Conservation (phyloP, 2,888 invertebrate genomes). For the Agrochola litura region DNA sequence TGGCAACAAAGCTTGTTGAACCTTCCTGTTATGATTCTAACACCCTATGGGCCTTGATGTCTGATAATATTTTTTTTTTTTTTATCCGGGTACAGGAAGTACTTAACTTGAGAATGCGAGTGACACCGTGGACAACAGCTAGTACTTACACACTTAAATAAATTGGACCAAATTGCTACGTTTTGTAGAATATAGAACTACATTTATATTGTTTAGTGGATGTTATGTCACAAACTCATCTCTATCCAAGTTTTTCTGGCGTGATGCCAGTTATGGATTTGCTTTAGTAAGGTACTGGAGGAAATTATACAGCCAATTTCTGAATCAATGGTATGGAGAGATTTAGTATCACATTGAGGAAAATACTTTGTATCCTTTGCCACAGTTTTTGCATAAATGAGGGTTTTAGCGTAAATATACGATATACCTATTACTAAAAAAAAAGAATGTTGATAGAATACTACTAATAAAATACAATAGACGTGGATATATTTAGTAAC, state of each 20-base stretch:
- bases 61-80: too few relatives aligned
- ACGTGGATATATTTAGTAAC: too few relatives aligned
- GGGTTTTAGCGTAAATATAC: background rate
- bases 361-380: background rate
- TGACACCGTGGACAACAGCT: background rate
- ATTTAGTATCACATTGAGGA: background rate
- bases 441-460: too few relatives aligned
- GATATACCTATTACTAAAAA: too few relatives aligned
- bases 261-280: conserved; percentile 32
- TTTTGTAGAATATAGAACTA: conserved; percentile 3
- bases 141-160: background rate
- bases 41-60: too few relatives aligned
- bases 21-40: too few relatives aligned
- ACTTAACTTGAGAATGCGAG: background rate
- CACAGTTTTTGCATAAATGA: background rate
- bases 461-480: too few relatives aligned
- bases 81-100: background rate
- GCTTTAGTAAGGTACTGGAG: conserved; percentile 8
- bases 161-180: background rate
- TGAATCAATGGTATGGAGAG: background rate
- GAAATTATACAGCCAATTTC: conserved; percentile 20
- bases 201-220: conserved; percentile 17
- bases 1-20: too few relatives aligned
- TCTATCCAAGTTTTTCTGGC: conserved; percentile 36
- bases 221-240: conserved; percentile 24